Evolutionary conservation across 2,797 vertebrate species (phyloP), one percentile per base, ranked within the genome.

Genomic region (Anguilla marmorata): DNA sequence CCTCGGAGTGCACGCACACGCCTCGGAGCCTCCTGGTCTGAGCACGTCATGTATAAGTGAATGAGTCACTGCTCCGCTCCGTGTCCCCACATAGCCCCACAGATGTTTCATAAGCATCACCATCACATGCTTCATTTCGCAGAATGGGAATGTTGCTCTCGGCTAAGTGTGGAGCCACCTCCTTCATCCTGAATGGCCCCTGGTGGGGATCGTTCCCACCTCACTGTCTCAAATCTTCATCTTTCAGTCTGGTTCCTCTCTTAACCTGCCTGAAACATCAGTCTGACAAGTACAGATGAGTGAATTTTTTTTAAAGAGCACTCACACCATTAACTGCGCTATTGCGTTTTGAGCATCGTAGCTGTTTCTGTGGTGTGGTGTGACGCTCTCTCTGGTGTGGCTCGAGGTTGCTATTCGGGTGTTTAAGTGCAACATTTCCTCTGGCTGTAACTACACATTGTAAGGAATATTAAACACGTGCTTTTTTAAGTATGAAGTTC

Each of bases 161-260:
- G 16, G 37, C 37, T 4, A 66, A 11, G 8, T 8, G 37, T 69
- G 41, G 50, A 24, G 24, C 79, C 45, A 69, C 88, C 45, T 50
- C 52, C 41, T 41, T 37, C 63, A 86, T 87, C 58, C 86, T 87
- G 54, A 85, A 27, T 86, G 84, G 87, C 79, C 66, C 79, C 24
- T 74, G 14, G 84, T 50, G 27, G 14, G 30, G 56, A 41, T 41
- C 30, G 6, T 33, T 33, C 16, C 11, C 16, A 58, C 33, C 27
- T 3, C 4, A 2, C 58, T 56, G 5, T 27, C 54, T 24, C 66
- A 37, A 24, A 76, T 19, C 14, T 41, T 21, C 48, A 76, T 63
- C 52, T 54, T 50, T 14, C 33, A 54, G 5, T n/a, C 0, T 14
- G 33, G 50, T 16, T 24, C 45, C 50, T 66, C 24, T 19, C 37